Conservation (phyloP, 1,140 invertebrate genomes). For the Brachionus sp. region DNA sequence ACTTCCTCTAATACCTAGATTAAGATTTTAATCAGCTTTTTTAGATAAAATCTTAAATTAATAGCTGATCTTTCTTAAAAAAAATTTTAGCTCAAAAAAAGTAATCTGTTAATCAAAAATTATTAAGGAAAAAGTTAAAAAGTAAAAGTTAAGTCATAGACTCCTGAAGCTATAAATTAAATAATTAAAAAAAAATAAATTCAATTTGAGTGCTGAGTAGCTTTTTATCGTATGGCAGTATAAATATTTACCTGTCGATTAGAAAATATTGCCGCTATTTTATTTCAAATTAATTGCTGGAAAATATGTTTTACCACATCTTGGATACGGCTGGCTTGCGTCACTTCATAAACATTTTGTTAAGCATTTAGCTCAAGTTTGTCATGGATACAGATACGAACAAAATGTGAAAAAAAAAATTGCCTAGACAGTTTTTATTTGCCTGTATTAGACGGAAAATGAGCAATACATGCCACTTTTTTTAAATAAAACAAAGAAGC, state of each 20-base stretch:
- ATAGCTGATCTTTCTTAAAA: no score
- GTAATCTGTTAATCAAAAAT: no score
- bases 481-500: background rate
- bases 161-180: no score
- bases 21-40: no score
- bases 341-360: background rate
- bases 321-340: background rate
- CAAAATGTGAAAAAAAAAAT: background rate
- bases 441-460: background rate
- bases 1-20: no score
- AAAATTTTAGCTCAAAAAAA: no score
- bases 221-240: background rate
- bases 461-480: background rate
- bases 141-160: no score
- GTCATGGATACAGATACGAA: background rate
- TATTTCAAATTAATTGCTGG: background rate
- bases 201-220: background rate
- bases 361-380: background rate
- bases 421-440: background rate
- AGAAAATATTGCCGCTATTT: background rate
- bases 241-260: background rate
- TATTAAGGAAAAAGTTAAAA: no score
- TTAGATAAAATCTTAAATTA: no score
- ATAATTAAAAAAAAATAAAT: no score
- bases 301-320: background rate